phyloP scores from a whole-genome alignment of 2,113 vertebrate species.

The Tachycineta bicolor region DNA sequence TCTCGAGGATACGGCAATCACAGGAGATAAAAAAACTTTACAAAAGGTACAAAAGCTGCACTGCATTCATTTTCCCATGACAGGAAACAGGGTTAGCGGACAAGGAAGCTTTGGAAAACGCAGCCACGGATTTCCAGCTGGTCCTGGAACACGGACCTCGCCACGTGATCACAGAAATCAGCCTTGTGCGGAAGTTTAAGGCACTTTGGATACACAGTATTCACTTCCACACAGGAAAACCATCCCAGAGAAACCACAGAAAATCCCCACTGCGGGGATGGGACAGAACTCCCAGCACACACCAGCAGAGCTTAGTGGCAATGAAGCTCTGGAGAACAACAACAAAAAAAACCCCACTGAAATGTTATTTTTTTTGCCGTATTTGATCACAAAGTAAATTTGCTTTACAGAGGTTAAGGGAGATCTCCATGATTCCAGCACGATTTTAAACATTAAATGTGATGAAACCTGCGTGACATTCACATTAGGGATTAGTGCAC shows the following conservation, averaged over 20 bases:
- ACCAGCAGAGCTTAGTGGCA: background rate
- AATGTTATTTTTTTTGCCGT: background rate
- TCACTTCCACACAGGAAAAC: background rate
- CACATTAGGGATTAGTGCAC: slow-evolving; percentile 1
- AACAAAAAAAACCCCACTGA: background rate
- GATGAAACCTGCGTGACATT: background rate
- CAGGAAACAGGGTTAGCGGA: background rate
- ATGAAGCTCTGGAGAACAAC: background rate
- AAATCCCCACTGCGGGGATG: background rate
- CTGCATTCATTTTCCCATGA: background rate
- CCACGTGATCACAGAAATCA: background rate
- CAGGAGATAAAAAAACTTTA: slow-evolving; percentile 29
- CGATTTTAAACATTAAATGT: background rate
- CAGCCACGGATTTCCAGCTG: background rate
- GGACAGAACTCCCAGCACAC: background rate
- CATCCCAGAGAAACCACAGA: background rate
- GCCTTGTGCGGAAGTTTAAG: background rate
- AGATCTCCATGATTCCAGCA: background rate
- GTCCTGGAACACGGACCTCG: background rate
- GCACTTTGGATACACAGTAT: slow-evolving; percentile 48
- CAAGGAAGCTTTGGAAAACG: background rate
- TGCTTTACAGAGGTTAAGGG: background rate
- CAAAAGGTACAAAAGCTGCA: slow-evolving; percentile 36
- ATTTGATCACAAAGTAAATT: background rate
- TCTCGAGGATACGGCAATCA: background rate